Evolutionary conservation across 2,113 vertebrate species (phyloP).

Genomic region (Sapajus apella): DNA sequence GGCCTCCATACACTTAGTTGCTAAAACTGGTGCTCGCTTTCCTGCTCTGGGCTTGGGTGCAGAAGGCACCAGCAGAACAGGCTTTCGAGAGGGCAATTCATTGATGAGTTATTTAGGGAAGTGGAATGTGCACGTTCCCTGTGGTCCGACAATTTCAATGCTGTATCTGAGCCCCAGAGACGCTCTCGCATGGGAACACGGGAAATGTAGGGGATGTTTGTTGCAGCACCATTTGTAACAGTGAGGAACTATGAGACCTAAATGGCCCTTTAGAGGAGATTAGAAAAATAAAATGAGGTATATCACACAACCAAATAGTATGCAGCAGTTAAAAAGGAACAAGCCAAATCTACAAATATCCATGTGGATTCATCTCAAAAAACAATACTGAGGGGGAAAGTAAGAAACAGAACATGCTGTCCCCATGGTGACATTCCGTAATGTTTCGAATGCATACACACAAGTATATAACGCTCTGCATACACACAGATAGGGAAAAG

Average conservation of each 20-base stretch:
- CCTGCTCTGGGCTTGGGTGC: not conserved
- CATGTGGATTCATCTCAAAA: not conserved
- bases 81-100: not conserved
- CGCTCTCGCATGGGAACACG: no score
- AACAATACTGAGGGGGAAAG: not conserved
- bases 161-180: not conserved
- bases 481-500: not conserved
- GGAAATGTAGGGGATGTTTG: not conserved
- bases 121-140: not conserved
- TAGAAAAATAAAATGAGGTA: not conserved
- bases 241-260: not conserved
- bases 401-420: not conserved
- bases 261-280: not conserved
- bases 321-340: not conserved
- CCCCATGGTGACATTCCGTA: no score
- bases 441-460: not conserved
- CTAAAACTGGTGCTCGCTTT: not conserved
- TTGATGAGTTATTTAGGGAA: not conserved
- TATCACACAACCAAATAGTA: not conserved
- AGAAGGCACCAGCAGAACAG: not conserved
- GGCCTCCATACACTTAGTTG: not conserved
- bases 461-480: not conserved
- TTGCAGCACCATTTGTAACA: not conserved
- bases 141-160: rapidly evolving
- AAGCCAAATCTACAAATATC: not conserved